A percentile compares a stretch with the other conserved stretches of the same genome.
These are phyloP conservation scores for Morpho deidamia DNA, from an alignment of 2,888 invertebrate genomes.

Conservation along the genomic window DNA sequence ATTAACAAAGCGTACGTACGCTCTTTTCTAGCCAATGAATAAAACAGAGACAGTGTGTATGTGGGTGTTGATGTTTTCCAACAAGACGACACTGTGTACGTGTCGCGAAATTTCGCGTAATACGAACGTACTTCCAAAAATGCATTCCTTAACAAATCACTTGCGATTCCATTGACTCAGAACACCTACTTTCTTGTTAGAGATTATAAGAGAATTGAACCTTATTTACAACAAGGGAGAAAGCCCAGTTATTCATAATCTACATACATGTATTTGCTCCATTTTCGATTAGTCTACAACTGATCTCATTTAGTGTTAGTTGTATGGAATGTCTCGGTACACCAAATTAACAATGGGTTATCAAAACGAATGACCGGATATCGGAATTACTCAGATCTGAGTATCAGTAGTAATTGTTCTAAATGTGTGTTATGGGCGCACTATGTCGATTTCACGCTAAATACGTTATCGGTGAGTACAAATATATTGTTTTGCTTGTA, in stretches of 20 bases:
- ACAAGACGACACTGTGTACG: slow-evolving; percentile 7
- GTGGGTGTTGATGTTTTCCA: slow-evolving; percentile 11
- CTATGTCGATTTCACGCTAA: slow-evolving; percentile 70
- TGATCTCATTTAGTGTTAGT: background rate
- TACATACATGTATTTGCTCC: background rate
- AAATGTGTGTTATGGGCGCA: slow-evolving; percentile 70
- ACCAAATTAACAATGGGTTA: background rate
- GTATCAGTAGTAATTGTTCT: slow-evolving; percentile 14
- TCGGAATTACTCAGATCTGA: slow-evolving; percentile 6
- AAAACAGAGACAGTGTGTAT: slow-evolving; percentile 18
- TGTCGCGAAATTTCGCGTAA: slow-evolving; percentile 13
- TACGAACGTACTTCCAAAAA: slow-evolving; percentile 11
- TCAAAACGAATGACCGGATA: slow-evolving; percentile 7
- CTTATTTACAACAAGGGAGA: background rate
- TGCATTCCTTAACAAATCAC: slow-evolving; percentile 1
- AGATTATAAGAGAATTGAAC: background rate
- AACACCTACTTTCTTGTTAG: slow-evolving; percentile 16
- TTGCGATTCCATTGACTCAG: slow-evolving; percentile 18
- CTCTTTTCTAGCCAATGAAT: slow-evolving; percentile 19
- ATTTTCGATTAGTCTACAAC: no score
- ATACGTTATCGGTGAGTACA: slow-evolving; percentile 64
- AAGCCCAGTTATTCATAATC: slow-evolving; percentile 3
- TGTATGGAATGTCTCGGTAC: background rate
- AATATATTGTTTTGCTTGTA: background rate
- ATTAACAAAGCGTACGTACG: slow-evolving; percentile 6